phyloP scores from a whole-genome alignment of 2,888 invertebrate species.

The Trachelus iudaicus region DNA sequence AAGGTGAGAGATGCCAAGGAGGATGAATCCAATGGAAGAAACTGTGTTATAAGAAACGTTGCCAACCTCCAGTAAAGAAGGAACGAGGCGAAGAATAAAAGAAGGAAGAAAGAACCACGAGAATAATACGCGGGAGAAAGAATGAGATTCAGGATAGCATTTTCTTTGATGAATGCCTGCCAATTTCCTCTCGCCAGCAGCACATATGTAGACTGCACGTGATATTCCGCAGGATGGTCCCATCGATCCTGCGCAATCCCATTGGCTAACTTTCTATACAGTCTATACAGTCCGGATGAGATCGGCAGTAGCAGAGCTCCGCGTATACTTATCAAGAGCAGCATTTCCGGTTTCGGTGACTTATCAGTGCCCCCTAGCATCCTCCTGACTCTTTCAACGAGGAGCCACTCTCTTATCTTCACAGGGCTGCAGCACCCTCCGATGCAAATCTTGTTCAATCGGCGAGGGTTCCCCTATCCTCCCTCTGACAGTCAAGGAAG shows the following conservation, averaged over 20 bases:
- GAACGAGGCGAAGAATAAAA: background rate
- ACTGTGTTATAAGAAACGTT: background rate
- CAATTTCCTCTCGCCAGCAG: background rate
- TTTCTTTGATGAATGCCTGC: background rate
- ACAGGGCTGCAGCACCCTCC: slow-evolving; percentile 35
- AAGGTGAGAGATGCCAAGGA: slow-evolving; percentile 11
- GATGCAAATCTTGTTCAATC: background rate
- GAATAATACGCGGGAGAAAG: background rate
- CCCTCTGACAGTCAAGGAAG: background rate
- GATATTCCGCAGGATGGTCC: slow-evolving; percentile 18
- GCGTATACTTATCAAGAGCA: slow-evolving; percentile 13
- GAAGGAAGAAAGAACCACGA: background rate
- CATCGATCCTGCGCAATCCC: slow-evolving; percentile 19
- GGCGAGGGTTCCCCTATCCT: background rate
- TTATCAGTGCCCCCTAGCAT: slow-evolving; percentile 8
- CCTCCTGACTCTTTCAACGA: background rate
- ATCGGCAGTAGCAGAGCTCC: slow-evolving; percentile 1
- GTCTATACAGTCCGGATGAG: background rate
- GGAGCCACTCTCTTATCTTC: slow-evolving; percentile 35
- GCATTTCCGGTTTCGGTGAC: slow-evolving; percentile 17
- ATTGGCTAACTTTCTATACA: slow-evolving; percentile 1
- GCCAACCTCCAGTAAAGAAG: background rate
- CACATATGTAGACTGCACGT: slow-evolving; percentile 11
- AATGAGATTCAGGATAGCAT: background rate
- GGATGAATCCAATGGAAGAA: background rate